These are phyloP conservation scores for Hypanus sabinus DNA, from an alignment of 2,113 vertebrate species.

Conservation along the genomic window DNA sequence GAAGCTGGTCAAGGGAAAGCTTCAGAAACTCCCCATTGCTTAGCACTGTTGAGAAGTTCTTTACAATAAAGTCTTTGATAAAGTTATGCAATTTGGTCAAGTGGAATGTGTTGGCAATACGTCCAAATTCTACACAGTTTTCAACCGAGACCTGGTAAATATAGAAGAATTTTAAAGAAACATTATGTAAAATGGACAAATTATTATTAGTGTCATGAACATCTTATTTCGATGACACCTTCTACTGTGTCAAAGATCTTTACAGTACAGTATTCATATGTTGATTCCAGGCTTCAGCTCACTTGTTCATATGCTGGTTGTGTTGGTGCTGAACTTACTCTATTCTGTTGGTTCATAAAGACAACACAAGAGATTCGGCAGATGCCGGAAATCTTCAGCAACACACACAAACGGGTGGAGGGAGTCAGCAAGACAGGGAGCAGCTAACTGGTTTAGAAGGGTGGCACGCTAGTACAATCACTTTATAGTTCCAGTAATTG, in stretches of 20 bases:
- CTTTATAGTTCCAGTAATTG: too few relatives aligned
- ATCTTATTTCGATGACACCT: neutral
- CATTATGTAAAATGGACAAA: neutral
- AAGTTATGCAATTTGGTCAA: constrained; percentile 58
- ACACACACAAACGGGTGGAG: too few relatives aligned
- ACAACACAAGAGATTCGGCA: too few relatives aligned
- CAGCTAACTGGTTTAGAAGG: too few relatives aligned
- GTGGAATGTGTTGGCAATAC: constrained; percentile 56
- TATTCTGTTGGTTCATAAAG: neutral
- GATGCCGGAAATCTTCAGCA: too few relatives aligned
- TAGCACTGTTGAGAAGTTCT: constrained; percentile 56
- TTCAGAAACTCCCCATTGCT: constrained; percentile 49
- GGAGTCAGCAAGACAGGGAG: too few relatives aligned
- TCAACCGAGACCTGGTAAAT: constrained; percentile 44
- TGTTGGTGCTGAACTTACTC: neutral
- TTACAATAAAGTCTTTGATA: constrained; percentile 58
- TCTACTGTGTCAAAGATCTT: neutral
- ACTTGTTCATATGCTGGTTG: neutral
- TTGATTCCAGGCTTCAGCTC: neutral
- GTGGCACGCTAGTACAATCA: too few relatives aligned
- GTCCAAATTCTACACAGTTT: constrained; percentile 67
- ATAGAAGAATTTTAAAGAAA: neutral
- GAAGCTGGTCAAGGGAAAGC: constrained; percentile 55
- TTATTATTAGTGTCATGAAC: neutral
- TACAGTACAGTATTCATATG: neutral